Conservation (phyloP, 1,140 invertebrate species). For the Drosophila busckii region DNA sequence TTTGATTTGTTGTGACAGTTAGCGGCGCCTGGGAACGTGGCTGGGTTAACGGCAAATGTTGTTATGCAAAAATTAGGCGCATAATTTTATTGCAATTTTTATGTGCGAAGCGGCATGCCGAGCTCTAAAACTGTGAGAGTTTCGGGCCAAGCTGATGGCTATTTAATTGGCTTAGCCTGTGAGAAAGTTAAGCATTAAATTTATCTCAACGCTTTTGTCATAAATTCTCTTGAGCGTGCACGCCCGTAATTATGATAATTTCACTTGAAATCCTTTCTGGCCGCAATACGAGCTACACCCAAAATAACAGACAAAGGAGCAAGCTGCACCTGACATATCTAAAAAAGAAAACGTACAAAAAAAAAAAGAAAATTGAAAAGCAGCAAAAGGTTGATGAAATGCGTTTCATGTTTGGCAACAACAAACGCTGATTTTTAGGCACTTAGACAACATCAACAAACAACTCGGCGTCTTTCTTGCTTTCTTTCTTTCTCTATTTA, state of each 20-base stretch:
- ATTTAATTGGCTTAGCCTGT: constrained; percentile 62
- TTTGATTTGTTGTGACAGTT: constrained; percentile 75
- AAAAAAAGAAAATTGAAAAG: not conserved
- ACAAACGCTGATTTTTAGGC: constrained; percentile 67
- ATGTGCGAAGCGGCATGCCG: constrained; percentile 41
- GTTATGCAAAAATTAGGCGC: constrained; percentile 78
- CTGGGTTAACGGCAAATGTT: constrained; percentile 48
- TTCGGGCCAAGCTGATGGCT: constrained; percentile 42
- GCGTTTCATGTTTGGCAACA: constrained; percentile 68
- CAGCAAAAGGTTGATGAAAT: constrained; percentile 46
- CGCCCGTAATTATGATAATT: constrained; percentile 65
- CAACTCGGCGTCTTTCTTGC: constrained; percentile 11
- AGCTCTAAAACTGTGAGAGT: constrained; percentile 26
- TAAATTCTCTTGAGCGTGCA: constrained; percentile 19
- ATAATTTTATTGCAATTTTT: constrained; percentile 79
- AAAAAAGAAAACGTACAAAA: not conserved
- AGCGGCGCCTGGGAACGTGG: constrained; percentile 14
- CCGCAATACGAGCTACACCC: constrained; percentile 9
- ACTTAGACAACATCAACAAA: constrained; percentile 58
- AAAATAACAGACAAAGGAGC: constrained; percentile 9
- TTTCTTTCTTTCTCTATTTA: constrained; percentile 1
- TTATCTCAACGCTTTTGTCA: constrained; percentile 3
- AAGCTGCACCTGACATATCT: constrained; percentile 53
- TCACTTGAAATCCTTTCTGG: constrained; percentile 53
- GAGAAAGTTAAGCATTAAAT: constrained; percentile 40